Evolutionary conservation across 2,797 vertebrate genomes (phyloP), one percentile per base, ranked within the genome.

Genomic region (Myotis vivesi): DNA sequence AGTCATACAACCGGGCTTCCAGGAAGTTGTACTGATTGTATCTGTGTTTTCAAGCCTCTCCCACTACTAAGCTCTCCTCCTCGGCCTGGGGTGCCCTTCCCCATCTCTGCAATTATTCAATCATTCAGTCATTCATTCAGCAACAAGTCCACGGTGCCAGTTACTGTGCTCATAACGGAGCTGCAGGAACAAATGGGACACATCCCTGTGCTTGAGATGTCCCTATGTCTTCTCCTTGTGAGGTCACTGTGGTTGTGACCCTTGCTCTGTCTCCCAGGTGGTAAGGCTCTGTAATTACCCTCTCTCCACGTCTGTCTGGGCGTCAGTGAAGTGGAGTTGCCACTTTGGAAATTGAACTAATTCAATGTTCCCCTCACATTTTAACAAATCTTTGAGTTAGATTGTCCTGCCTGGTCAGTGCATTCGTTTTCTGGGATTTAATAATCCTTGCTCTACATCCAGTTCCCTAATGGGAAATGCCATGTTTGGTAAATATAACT

Each of bases 401-500:
- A 4, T 3, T 71, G 16, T 69, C 55, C 30, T 82, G 38, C 53
- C 38, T 68, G 64, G 62, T 79, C 33, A 89, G 51, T 44, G 38
- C 33, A n/a, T 91, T 90, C 93, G 77, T 85, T 96, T 94, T 62
- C 94, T 76, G 64, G 46, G 49, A 33, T 81, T 94, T 95, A 75
- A 33, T 84, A 62, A 30, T 83, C 53, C 28, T 53, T 92, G 13
- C 20, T 75, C 68, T 88, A 36, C 6, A n/a, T 51, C 64, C 69
- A 92, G 69, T 62, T 96, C 33, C 68, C 85, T 72, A 59, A 76
- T 93, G 59, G 92, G 91, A 94, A 93, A 91, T 80, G 73, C 93
- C 93, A 93, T 95, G 84, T 95, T 97, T 97, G 93, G 93, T 82
- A 88, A 81, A 2, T 23, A 44, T 79, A 89, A 87, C 69, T 75